Base-by-base conservation (phyloP, 2,113 vertebrate species). In the Epinephelus lanceolatus region DNA sequence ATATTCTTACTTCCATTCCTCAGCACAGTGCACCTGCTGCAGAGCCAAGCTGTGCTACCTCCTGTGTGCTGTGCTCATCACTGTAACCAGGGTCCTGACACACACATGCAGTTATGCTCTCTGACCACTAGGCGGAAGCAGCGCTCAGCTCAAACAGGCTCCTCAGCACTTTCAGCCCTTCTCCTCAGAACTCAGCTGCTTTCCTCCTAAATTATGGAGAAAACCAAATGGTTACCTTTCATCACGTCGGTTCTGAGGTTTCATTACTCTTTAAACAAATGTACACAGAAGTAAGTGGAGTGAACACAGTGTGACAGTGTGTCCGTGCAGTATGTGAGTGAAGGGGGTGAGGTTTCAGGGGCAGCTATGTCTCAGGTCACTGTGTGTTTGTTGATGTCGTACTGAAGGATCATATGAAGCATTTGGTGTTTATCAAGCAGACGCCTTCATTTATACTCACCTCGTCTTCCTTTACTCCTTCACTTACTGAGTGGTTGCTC, bases 231-330 rank as follows among this genome's bases (percentile, higher is more conserved):
- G 70, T 81, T 21, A 17, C 25, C 63, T 65, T 78, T 88, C 76
- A 85, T 86, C 71, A 69, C 57, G n/a, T 80, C 60, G 71, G 49
- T 69, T 59, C 67, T 76, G 77, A 83, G 71, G 70, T 81, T 83
- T 83, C 76, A 37, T 82, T 83, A 52, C 74, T 59, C 37, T 76
- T 56, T 47, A 57, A 27, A 83, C 27, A 78, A 86, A 76, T 73
- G 42, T 56, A 74, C 73, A 61, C 68, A 71, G 4, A 6, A 9
- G 61, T 81, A 25, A 80, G 84, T 61, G 51, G 57, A 71, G 57
- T 51, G 76, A 90, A 40, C 55, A 67, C 76, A 62, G 52, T 33
- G 53, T 67, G 40, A 27, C 65, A 59, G 45, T 73, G 61, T 66
- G 61, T 56, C n/a, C 25, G 6, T n/a, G 5, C 10, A 52, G 56